A percentile compares a stretch with the other conserved stretches of the same genome.
Conservation (phyloP, 2,888 invertebrate genomes). For the Odontomyia ornata region DNA sequence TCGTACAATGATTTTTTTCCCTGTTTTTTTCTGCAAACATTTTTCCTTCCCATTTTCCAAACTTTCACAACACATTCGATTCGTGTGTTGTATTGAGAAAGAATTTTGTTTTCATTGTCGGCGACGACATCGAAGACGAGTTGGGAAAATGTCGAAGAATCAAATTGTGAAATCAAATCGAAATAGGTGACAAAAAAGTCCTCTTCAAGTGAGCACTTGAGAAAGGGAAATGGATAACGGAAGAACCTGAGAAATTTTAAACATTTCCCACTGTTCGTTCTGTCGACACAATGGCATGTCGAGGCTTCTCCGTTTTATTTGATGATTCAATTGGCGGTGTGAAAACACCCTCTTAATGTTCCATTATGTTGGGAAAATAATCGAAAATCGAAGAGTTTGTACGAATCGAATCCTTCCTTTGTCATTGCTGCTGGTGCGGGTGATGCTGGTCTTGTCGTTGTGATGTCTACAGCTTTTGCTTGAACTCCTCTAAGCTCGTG, state of each 20-base stretch:
- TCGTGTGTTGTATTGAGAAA: background rate
- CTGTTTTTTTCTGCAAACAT: background rate
- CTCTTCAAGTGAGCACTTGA: background rate
- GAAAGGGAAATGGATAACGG: background rate
- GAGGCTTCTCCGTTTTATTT: background rate
- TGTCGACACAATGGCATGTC: background rate
- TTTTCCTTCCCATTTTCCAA: background rate
- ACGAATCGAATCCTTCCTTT: background rate
- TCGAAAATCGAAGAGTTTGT: background rate
- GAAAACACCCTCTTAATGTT: background rate
- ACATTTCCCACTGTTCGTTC: background rate
- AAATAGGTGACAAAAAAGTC: constrained; percentile 16
- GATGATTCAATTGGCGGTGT: background rate
- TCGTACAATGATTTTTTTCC: background rate
- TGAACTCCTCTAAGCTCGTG: background rate
- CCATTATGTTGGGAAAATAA: constrained; percentile 12
- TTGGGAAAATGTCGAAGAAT: background rate
- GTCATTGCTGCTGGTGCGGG: background rate
- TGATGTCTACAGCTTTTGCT: background rate
- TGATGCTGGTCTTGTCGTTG: background rate
- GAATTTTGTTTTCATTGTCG: background rate
- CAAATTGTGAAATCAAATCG: constrained; percentile 23
- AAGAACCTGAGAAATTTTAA: background rate
- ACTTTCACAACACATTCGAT: background rate
- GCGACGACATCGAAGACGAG: background rate